Conservation (phyloP, 2,113 vertebrate genomes). For the Chinchilla lanigera region DNA sequence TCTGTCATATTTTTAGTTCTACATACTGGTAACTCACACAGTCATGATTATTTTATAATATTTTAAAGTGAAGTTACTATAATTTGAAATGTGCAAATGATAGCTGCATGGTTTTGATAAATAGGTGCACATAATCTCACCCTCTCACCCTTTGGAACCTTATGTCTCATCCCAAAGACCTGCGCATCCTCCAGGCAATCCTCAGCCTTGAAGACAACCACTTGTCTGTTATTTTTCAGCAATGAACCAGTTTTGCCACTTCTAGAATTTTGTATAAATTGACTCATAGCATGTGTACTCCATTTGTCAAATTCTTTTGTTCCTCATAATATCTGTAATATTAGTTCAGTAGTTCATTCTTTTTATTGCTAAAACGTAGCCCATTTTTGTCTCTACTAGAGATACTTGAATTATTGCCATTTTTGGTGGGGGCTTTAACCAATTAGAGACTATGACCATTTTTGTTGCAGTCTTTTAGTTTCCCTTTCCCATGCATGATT, state of each 20-base stretch:
- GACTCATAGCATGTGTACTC: neutral
- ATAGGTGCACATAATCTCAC: neutral
- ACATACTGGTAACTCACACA: neutral
- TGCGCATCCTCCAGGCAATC: neutral
- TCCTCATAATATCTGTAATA: neutral
- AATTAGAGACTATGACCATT: neutral
- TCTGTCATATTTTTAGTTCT: neutral
- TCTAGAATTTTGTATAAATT: neutral
- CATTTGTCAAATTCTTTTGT: neutral
- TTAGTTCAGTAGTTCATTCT: neutral
- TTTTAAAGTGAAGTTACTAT: neutral
- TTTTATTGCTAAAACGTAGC: neutral
- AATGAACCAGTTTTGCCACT: neutral
- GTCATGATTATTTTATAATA: neutral
- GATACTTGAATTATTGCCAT: neutral
- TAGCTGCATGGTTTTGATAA: neutral
- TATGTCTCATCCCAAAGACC: neutral
- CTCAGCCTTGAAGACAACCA: neutral
- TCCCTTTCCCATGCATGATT: neutral
- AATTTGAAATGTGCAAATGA: neutral
- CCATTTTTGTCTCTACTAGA: neutral
- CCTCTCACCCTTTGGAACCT: accelerated
- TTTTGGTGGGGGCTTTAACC: neutral
- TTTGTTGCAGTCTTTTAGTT: neutral
- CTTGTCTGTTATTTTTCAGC: neutral